A percentile compares a stretch with the other conserved stretches of the same genome.
These are phyloP conservation scores for Harpagoxenus sublaevis DNA, from an alignment of 2,888 invertebrate species.

Conservation along the genomic window DNA sequence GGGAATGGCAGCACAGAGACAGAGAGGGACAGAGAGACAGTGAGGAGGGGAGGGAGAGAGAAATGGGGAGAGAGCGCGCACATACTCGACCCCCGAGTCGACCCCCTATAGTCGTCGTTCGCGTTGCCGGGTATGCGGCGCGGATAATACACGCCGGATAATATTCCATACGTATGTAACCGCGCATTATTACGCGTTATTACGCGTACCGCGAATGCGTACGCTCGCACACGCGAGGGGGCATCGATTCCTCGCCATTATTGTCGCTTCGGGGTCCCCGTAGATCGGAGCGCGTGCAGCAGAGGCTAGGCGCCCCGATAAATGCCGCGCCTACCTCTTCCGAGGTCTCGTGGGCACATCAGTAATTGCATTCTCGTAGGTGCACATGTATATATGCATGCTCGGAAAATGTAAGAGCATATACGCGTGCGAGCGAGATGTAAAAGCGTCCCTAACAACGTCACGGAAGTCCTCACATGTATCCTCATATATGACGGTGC, in stretches of 20 bases:
- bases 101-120: conserved; percentile 56
- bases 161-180: conserved; percentile 74
- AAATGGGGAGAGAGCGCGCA: conserved; percentile 23
- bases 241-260: conserved; percentile 77
- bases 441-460: conserved; percentile 4
- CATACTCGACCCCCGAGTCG: conserved; percentile 53
- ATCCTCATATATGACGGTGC: neutral
- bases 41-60: neutral
- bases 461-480: neutral
- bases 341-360: conserved; percentile 49
- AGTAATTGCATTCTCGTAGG: conserved; percentile 66
- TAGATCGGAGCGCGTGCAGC: conserved; percentile 63
- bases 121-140: conserved; percentile 54
- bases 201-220: conserved; percentile 64
- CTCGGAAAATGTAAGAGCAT: conserved; percentile 26
- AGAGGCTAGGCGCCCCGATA: conserved; percentile 43
- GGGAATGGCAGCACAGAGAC: conserved; percentile 48
- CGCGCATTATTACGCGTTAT: conserved; percentile 77
- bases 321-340: conserved; percentile 63
- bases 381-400: conserved; percentile 20
- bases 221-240: conserved; percentile 59
- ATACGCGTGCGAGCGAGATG: conserved; percentile 2
- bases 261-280: conserved; percentile 71
- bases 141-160: conserved; percentile 70
- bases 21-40: conserved; percentile 17